Evolutionary conservation across 2,113 vertebrate species (phyloP).

Genomic region (Cyanistes caeruleus): DNA sequence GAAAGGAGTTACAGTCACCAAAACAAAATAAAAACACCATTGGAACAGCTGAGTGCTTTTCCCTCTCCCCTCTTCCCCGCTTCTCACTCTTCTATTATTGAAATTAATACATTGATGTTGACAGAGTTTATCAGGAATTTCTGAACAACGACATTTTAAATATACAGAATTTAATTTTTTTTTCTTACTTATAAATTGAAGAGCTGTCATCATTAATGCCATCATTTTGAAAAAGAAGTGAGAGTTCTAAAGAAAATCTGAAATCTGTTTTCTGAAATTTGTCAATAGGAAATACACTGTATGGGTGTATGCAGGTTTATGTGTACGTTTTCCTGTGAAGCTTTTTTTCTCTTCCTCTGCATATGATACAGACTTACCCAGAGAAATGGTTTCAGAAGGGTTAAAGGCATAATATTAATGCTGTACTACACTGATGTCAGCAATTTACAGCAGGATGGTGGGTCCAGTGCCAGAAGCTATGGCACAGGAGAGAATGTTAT

Average conservation of each 20-base stretch:
- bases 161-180: background rate
- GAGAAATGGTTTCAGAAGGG: background rate
- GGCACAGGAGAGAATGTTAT: conserved; percentile 28
- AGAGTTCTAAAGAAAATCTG: background rate
- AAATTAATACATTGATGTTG: background rate
- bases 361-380: background rate
- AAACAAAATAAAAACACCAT: background rate
- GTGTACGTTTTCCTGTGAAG: background rate
- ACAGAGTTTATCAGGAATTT: background rate
- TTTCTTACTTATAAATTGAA: background rate
- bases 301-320: background rate
- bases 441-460: conserved; percentile 25
- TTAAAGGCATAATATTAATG: conserved; percentile 32
- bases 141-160: background rate
- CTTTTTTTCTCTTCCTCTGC: background rate
- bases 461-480: conserved; percentile 37
- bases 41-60: background rate
- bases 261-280: background rate
- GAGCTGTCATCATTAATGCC: background rate
- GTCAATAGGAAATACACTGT: background rate
- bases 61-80: background rate
- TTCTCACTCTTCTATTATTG: background rate
- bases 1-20: background rate
- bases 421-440: conserved; percentile 27
- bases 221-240: background rate